Conservation (phyloP, 35 echinoderm and acorn worm species). For the Diadema setosum region DNA sequence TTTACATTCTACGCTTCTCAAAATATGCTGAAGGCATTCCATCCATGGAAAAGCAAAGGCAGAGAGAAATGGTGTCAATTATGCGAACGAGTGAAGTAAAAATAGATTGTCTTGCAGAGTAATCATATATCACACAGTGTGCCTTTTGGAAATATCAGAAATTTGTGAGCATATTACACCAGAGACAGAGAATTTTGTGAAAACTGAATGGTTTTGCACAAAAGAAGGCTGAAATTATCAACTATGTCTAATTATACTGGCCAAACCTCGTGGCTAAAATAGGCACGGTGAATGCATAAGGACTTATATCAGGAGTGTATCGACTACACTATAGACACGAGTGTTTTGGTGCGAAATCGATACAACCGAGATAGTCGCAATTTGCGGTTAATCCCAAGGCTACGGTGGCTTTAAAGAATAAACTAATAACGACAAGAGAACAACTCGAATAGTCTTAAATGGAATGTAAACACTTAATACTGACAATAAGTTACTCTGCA, state of each 20-base stretch:
- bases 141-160: neutral
- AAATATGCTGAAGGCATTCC: too few relatives aligned
- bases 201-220: too few relatives aligned
- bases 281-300: conserved; percentile 17
- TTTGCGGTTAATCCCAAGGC: neutral
- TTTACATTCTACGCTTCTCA: too few relatives aligned
- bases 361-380: neutral
- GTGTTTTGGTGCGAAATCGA: neutral
- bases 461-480: neutral
- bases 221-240: neutral
- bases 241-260: neutral
- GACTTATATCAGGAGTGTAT: neutral
- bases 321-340: neutral
- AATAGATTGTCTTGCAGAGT: neutral
- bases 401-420: neutral
- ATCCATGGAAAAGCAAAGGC: too few relatives aligned
- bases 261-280: conserved; percentile 21
- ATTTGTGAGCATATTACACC: neutral
- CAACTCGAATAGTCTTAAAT: too few relatives aligned
- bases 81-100: neutral
- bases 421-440: neutral
- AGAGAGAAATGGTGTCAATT: too few relatives aligned
- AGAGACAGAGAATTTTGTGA: too few relatives aligned
- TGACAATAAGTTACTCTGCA: neutral
- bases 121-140: neutral